Evolutionary conservation across 2,797 vertebrate species (phyloP), one percentile per base, ranked within the genome.

Genomic region (Diceros bicornis): DNA sequence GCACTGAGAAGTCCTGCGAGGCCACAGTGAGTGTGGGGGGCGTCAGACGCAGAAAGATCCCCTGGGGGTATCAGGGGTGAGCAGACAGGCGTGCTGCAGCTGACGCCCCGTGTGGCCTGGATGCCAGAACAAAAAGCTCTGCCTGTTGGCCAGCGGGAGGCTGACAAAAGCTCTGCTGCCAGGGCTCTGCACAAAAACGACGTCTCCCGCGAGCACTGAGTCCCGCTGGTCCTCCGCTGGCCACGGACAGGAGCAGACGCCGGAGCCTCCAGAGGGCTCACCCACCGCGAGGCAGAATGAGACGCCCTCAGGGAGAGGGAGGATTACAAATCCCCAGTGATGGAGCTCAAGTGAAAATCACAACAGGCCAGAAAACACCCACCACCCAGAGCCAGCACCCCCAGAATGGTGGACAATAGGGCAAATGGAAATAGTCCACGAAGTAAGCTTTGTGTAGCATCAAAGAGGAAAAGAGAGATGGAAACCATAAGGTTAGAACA

Each of bases 401-500:
- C 2, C 13, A 44, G 47, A 79, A 29, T 18, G 7, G 27, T 12
- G 59, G 29, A 0, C 7, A 1, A 21, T 0, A 14, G n/a, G 29
- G 14, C 62, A 11, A 21, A 50, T 8, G 0, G 0, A 21, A 4
- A 25, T 23, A 16, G 20, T 57, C 6, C 4, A 0, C 78, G 4
- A 9, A 34, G 10, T 27, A 29, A 62, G 50, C 5, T 6, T 59
- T 23, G 52, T 47, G 75, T 29, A 41, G 7, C 10, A 2, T 10
- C 34, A 32, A 7, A 47, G 7, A 64, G 25, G 61, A 27, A 11
- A 37, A 57, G 69, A 34, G n/a, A 18, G 11, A 13, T 1, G 3
- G 78, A 20, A 47, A 6, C 16, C 34, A 4, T 14, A 21, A 2
- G 25, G 41, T 21, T 25, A 41, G 11, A 59, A 37, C 44, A n/a